A percentile compares a stretch with the other conserved stretches of the same genome.
These are phyloP conservation scores for Drosophila obscura DNA, from an alignment of 1,140 invertebrate genomes.

Conservation along the genomic window DNA sequence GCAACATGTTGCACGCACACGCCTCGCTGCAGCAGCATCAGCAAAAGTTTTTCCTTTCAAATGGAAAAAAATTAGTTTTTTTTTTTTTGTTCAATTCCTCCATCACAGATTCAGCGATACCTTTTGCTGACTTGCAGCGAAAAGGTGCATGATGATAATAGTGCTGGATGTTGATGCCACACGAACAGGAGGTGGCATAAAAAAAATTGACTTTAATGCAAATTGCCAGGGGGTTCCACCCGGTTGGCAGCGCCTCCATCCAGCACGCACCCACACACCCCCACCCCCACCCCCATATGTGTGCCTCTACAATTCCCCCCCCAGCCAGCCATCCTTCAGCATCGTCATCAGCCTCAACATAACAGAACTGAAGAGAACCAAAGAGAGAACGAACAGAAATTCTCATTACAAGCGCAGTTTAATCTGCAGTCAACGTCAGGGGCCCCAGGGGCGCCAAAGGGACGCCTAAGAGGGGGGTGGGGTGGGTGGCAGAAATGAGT, in stretches of 20 bases:
- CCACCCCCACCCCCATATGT: background rate
- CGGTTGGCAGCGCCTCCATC: background rate
- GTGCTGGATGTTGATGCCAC: no score
- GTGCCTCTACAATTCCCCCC: no score
- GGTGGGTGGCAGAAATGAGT: background rate
- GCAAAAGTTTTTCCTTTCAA: background rate
- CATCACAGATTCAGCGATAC: no score
- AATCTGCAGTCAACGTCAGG: conserved; percentile 64
- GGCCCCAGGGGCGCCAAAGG: conserved; percentile 22
- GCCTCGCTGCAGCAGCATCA: conserved; percentile 44
- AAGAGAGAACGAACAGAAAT: conserved; percentile 49
- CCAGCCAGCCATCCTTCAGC: conserved; percentile 10
- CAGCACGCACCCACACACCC: background rate
- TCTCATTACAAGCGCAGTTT: conserved; percentile 79
- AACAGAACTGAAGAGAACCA: no score
- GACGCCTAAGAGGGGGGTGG: background rate
- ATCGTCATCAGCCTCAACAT: conserved; percentile 27
- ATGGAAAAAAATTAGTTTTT: no score
- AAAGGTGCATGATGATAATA: no score
- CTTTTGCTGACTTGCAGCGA: no score
- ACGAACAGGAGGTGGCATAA: conserved; percentile 34
- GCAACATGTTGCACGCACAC: conserved; percentile 72
- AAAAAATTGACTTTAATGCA: conserved; percentile 70
- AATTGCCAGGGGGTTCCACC: conserved; percentile 69
- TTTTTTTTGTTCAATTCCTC: no score